Evolutionary conservation across 2,113 vertebrate species (phyloP).

Genomic region (Lagenorhynchus albirostris): DNA sequence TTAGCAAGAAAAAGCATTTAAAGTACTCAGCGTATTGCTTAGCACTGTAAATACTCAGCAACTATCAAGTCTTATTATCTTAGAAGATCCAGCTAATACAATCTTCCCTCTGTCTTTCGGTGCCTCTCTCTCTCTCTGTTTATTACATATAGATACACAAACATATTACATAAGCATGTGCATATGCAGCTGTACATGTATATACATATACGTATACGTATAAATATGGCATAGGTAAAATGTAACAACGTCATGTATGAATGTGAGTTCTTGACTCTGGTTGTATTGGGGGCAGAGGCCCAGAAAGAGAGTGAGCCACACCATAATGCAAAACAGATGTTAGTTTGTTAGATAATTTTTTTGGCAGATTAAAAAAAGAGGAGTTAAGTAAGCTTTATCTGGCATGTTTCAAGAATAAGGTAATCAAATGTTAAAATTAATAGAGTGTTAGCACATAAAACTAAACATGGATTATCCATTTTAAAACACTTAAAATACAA

Average conservation of each 20-base stretch:
- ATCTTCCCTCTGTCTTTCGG: neutral
- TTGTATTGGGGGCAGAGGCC: neutral
- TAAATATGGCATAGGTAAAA: neutral
- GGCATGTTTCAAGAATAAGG: conserved; percentile 64
- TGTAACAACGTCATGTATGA: neutral
- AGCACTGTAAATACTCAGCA: neutral
- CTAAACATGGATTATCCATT: conserved; percentile 41
- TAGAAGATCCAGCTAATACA: neutral
- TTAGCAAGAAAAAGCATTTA: neutral
- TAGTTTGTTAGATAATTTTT: conserved; percentile 42
- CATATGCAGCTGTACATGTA: neutral
- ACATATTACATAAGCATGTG: neutral
- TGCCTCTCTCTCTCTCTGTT: neutral
- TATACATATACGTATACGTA: neutral
- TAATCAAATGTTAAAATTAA: conserved; percentile 65
- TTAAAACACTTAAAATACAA: conserved; percentile 50
- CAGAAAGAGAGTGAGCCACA: neutral
- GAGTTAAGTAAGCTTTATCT: conserved; percentile 64
- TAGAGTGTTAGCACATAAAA: conserved; percentile 48
- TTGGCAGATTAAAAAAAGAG: conserved; percentile 44
- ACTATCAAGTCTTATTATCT: neutral
- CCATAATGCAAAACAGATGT: conserved; percentile 61
- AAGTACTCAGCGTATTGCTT: neutral
- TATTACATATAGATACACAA: neutral
- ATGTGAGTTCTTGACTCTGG: neutral